Evolutionary conservation across 1,140 invertebrate genomes (phyloP), one percentile per base, ranked within the genome.

Genomic region (Coenobita brevimanus): DNA sequence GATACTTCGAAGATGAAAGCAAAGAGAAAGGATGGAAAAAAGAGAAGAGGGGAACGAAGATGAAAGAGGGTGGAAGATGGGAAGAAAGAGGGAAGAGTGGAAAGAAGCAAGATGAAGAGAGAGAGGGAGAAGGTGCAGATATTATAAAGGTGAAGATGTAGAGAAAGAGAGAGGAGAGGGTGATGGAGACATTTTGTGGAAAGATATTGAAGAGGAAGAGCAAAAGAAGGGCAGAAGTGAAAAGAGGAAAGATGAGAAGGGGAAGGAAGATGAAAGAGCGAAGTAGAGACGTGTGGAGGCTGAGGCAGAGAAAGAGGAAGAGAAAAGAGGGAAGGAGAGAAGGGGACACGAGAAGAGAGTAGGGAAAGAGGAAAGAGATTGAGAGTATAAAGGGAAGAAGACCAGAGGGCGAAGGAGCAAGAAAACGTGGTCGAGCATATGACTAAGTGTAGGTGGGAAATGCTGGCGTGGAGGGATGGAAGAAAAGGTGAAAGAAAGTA

Each of bases 21-120:
- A 57, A 71, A 24, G 60, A 50, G 76, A 36, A 57, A 71, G 62
- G 46, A 57, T 43, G 60, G 21, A 62, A 36, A 75, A 33, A 75
- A 46, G 60, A 33, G 41, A 62, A 10, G 38, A 43, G 62, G 36
- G 8, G 41, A 36, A n/a, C 27, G 1, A 38, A 6, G 64, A 33
- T 30, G 79, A 81, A 24, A 36, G 79, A 62, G 67, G 60, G 46
- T 36, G 67, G 41, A n/a, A 64, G 43, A 54, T 27, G 38, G 82
- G 43, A 27, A 73, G 38, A 36, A 43, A 73, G 67, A 33, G 67
- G 8, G 60, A 50, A 43, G 50, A 50, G 73, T 38, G 33, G 27
- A 82, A 21, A 57, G 50, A 81, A 38, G 62, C 30, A 81, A 57
- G 36, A 27, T 33, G 33, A 54, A 27, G 60, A 54, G 27, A 41